A percentile compares a stretch with the other conserved stretches of the same genome.
Conservation (phyloP, 1,140 invertebrate species). For the Sycophaga agraensis region DNA sequence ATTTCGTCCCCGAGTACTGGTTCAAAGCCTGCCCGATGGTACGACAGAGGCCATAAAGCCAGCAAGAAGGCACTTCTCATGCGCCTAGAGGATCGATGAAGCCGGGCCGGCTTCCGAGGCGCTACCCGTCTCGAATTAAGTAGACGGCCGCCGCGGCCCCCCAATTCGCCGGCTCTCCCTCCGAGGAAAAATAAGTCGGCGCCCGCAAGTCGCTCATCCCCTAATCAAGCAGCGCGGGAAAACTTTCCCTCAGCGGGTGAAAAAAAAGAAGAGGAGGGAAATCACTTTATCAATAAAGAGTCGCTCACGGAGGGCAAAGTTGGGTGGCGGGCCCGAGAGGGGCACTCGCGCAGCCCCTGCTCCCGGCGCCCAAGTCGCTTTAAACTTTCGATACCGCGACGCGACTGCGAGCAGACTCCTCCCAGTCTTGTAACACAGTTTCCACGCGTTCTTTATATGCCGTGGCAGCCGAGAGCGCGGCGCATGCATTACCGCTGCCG, state of each 20-base stretch:
- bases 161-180: background rate
- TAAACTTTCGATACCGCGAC: slow-evolving; percentile 24
- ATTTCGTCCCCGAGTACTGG: no score
- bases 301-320: background rate
- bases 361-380: slow-evolving; percentile 23
- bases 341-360: background rate
- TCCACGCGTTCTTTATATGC: no score
- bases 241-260: slow-evolving; percentile 18
- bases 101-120: no score
- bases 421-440: slow-evolving; percentile 18
- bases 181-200: slow-evolving; percentile 19
- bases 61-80: no score
- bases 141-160: slow-evolving; percentile 4
- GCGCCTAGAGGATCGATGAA: no score
- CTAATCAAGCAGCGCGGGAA: slow-evolving; percentile 21
- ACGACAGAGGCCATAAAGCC: no score
- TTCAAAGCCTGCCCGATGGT: no score
- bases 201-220: slow-evolving; percentile 15
- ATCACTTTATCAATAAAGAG: slow-evolving; percentile 29
- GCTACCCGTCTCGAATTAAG: slow-evolving; percentile 13
- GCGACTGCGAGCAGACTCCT: no score
- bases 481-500: slow-evolving; percentile 11
- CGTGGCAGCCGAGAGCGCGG: no score
- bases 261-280: slow-evolving; percentile 12
- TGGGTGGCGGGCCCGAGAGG: background rate